phyloP scores from a whole-genome alignment of 2,113 vertebrate genomes.

The Marmota flaviventris region DNA sequence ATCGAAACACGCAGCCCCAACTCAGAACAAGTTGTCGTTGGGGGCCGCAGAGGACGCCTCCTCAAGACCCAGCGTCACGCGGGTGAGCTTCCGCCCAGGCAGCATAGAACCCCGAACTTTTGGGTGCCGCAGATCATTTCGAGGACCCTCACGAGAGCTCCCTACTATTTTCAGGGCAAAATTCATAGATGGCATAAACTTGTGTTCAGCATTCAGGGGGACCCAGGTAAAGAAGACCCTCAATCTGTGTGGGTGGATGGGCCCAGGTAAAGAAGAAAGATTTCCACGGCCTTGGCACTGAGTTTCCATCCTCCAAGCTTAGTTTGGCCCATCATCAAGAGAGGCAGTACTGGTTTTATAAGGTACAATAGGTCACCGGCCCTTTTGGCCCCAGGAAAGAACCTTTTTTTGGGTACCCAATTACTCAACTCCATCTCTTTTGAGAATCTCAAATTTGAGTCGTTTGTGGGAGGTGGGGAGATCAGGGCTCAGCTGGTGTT shows the following conservation, averaged over 20 bases:
- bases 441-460: constrained; percentile 11
- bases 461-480: background rate
- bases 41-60: background rate
- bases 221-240: background rate
- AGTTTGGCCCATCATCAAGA: background rate
- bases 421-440: background rate
- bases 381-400: constrained; percentile 38
- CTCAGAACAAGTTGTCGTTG: background rate
- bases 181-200: background rate
- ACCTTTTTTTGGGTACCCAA: constrained; percentile 30
- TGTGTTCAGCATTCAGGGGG: background rate
- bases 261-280: background rate
- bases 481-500: background rate
- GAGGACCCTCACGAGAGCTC: background rate
- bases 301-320: background rate
- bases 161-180: background rate
- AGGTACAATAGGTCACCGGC: constrained; percentile 33
- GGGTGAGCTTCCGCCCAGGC: background rate
- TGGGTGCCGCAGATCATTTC: background rate
- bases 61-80: background rate
- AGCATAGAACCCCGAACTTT: background rate
- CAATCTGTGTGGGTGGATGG: background rate
- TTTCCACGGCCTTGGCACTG: background rate
- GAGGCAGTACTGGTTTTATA: background rate
- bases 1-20: background rate